phyloP scores from a whole-genome alignment of 2,888 invertebrate genomes.

The Tyria jacobaeae region DNA sequence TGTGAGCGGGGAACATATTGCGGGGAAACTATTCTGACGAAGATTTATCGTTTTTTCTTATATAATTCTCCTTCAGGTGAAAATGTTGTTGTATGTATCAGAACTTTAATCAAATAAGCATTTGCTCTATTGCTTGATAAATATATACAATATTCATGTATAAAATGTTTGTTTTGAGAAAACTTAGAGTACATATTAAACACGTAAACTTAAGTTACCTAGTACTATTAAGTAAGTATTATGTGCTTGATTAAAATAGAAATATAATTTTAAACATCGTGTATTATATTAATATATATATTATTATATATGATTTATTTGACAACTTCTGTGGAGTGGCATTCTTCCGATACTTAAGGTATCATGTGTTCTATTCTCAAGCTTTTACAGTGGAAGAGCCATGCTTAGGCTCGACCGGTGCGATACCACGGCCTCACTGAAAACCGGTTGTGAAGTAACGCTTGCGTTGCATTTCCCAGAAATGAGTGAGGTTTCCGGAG shows the following conservation, averaged over 20 bases:
- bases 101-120: background rate
- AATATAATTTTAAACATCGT: background rate
- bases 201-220: background rate
- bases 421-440: no score
- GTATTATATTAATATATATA: background rate
- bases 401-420: no score
- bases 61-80: slow-evolving; percentile 5
- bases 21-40: slow-evolving; percentile 18
- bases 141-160: background rate
- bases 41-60: slow-evolving; percentile 17
- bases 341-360: no score
- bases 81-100: background rate
- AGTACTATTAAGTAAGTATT: background rate
- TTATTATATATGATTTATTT: no score
- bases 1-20: slow-evolving; percentile 18
- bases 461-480: no score
- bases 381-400: no score
- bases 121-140: slow-evolving; percentile 2
- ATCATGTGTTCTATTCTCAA: no score
- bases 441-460: no score
- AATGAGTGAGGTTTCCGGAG: no score
- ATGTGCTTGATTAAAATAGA: background rate
- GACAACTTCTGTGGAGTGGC: no score
- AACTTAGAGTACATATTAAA: background rate
- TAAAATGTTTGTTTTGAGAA: background rate